These are phyloP conservation scores for Tetanocera ferruginea DNA, from an alignment of 2,888 invertebrate genomes.

Conservation along the genomic window DNA sequence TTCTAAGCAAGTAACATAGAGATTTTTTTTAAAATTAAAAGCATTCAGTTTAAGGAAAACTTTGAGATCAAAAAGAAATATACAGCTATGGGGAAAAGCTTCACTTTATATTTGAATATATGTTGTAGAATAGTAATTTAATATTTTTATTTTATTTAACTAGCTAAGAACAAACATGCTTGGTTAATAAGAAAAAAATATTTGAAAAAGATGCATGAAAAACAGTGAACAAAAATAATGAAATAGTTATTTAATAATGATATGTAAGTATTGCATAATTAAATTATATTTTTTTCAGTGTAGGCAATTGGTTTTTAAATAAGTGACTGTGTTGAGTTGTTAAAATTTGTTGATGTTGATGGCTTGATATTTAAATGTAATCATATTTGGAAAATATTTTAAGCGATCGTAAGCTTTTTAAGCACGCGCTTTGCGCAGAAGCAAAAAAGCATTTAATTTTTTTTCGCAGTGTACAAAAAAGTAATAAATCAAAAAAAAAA, in stretches of 20 bases:
- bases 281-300: not conserved
- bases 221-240: no score
- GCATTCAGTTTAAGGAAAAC: not conserved
- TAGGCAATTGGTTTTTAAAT: not conserved
- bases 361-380: no score
- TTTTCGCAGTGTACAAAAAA: conserved; percentile 3
- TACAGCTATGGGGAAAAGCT: conserved; percentile 41
- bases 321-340: not conserved
- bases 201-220: not conserved
- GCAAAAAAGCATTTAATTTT: conserved; percentile 7
- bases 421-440: conserved; percentile 30
- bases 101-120: not conserved
- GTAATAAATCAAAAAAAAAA: conserved; percentile 1
- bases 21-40: not conserved
- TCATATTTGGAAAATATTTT: no score
- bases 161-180: not conserved
- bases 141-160: not conserved
- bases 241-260: no score
- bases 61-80: not conserved
- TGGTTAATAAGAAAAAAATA: not conserved
- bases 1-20: conserved; percentile 37
- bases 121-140: not conserved
- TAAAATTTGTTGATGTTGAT: no score
- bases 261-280: no score
- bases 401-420: conserved; percentile 56